These are phyloP conservation scores for Sebastiscus albofasciatus DNA, from an alignment of 2,797 vertebrate genomes.

Conservation along the genomic window DNA sequence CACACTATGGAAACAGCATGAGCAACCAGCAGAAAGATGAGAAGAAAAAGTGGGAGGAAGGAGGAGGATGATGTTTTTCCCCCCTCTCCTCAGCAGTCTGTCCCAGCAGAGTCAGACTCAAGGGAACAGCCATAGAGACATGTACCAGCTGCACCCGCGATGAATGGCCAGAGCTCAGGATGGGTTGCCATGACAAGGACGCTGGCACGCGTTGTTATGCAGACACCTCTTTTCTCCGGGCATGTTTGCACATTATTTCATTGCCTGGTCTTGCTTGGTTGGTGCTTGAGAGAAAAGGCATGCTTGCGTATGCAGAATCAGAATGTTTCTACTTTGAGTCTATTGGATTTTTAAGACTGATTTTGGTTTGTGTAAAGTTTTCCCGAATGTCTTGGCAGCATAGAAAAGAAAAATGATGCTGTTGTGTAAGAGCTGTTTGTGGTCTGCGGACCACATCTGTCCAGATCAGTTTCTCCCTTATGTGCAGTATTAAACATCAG, in stretches of 20 bases:
- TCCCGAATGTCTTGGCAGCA: background rate
- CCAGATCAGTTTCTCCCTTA: background rate
- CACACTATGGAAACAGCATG: constrained; percentile 34
- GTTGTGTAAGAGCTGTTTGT: background rate
- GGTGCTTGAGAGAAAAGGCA: constrained; percentile 4
- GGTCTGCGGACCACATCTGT: background rate
- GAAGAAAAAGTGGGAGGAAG: constrained; percentile 1
- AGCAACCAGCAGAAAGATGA: constrained; percentile 18
- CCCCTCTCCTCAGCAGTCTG: constrained; percentile 5
- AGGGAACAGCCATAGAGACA: constrained; percentile 55
- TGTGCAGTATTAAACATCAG: background rate
- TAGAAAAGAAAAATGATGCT: background rate
- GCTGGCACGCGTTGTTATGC: constrained; percentile 55
- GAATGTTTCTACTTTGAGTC: background rate
- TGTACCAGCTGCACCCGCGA: constrained; percentile 67
- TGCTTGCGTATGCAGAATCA: background rate
- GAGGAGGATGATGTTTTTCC: background rate
- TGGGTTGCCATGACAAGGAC: constrained; percentile 71
- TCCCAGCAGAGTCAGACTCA: constrained; percentile 41
- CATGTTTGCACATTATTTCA: constrained; percentile 64
- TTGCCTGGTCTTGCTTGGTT: constrained; percentile 28
- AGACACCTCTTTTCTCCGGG: constrained; percentile 44
- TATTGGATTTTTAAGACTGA: background rate
- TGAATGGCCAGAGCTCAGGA: constrained; percentile 52
- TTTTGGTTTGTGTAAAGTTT: background rate